Conservation (phyloP, 35 echinoderm and acorn worm genomes). For the Apostichopus californicus region DNA sequence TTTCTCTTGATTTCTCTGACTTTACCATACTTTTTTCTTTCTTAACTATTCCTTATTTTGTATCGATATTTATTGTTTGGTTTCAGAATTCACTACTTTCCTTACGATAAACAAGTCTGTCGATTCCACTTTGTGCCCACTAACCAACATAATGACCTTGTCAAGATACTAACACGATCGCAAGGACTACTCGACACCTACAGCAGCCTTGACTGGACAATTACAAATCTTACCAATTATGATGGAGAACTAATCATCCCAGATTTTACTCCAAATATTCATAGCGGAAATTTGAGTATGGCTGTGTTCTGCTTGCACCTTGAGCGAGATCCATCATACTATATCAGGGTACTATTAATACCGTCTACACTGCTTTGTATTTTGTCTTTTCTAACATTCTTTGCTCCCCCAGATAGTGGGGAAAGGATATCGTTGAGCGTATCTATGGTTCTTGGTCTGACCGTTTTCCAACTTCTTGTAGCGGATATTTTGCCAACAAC, state of each 20-base stretch:
- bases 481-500: not conserved
- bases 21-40: too few species aligned
- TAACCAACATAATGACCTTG: not conserved
- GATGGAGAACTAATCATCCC: not conserved
- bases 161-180: too few species aligned
- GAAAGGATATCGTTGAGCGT: not conserved
- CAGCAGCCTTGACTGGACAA: not conserved
- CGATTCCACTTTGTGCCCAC: not conserved
- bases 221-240: not conserved
- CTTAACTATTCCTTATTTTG: too few species aligned
- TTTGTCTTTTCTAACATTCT: not conserved
- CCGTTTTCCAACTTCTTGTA: conserved; percentile 1
- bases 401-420: not conserved
- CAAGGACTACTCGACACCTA: not conserved
- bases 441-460: not conserved
- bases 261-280: not conserved
- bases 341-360: not conserved
- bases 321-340: not conserved
- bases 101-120: not conserved
- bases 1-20: too few species aligned
- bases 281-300: not conserved
- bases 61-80: too few species aligned
- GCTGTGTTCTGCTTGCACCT: not conserved
- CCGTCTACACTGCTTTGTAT: not conserved
- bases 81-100: not conserved